phyloP scores from a whole-genome alignment of 2,797 vertebrate genomes.

The Botia kubotai region DNA sequence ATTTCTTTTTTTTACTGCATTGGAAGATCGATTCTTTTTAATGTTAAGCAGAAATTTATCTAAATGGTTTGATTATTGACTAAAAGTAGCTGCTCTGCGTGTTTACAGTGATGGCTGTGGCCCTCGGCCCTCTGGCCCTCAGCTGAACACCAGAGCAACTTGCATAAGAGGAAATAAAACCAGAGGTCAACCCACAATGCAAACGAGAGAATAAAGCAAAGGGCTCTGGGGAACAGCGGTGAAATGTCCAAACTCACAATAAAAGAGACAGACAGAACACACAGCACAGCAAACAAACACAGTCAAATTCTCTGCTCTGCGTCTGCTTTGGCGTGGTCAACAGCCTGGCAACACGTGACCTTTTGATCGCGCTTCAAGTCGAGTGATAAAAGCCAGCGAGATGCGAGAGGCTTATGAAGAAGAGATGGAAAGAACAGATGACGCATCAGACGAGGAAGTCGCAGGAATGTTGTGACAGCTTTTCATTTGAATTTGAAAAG shows the following conservation, averaged over 20 bases:
- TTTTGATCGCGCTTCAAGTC: not conserved
- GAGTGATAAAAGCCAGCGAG: constrained; percentile 25
- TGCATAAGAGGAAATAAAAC: constrained; percentile 27
- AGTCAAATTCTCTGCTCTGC: not conserved
- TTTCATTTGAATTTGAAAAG: constrained; percentile 52
- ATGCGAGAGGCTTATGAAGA: constrained; percentile 19
- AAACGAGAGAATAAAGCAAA: constrained; percentile 24
- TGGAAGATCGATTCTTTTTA: no score
- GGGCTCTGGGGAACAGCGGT: not conserved
- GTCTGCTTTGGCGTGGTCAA: constrained; percentile 5
- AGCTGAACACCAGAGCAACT: not conserved
- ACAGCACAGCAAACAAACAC: not conserved
- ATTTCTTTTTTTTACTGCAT: no score
- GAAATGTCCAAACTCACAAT: not conserved
- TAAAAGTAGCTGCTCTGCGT: no score
- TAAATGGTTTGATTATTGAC: no score
- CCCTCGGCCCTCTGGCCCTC: no score
- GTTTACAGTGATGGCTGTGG: no score
- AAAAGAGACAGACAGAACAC: not conserved
- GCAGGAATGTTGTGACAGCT: constrained; percentile 46
- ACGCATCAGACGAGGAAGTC: constrained; percentile 42
- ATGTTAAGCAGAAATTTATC: no score
- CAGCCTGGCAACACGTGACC: constrained; percentile 22
- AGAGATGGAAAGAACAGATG: constrained; percentile 12
- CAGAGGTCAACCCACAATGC: constrained; percentile 2